These are phyloP conservation scores for Callorhinus ursinus DNA, from an alignment of 2,113 vertebrate genomes.

Conservation along the genomic window DNA sequence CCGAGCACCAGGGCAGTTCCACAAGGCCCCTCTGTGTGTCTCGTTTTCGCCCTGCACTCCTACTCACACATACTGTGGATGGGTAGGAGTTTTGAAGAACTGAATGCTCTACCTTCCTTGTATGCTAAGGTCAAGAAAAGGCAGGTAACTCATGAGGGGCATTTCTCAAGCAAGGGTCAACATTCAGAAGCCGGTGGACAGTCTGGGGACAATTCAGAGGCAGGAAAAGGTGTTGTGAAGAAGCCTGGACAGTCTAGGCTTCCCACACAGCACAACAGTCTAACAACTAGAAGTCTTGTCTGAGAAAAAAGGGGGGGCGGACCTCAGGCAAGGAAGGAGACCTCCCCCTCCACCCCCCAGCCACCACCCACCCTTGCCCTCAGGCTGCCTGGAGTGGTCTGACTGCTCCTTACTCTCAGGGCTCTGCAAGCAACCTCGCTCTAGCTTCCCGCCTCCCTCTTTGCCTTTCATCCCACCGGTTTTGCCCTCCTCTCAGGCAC, in stretches of 20 bases:
- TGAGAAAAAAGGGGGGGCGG: background rate
- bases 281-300: background rate
- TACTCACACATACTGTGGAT: background rate
- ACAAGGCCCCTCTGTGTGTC: conserved; percentile 15
- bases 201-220: background rate
- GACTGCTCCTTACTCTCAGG: background rate
- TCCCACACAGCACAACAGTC: background rate
- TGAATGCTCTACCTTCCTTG: accelerated
- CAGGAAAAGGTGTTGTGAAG: background rate
- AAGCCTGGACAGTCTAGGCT: background rate
- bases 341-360: accelerated
- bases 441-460: background rate
- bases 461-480: background rate
- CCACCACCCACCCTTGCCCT: background rate
- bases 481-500: background rate
- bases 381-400: background rate
- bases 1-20: background rate
- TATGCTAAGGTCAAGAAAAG: background rate
- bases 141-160: background rate
- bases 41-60: background rate
- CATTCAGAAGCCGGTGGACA: background rate
- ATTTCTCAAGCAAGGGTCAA: conserved; percentile 1
- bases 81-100: conserved; percentile 31
- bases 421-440: background rate
- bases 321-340: background rate